phyloP scores from a whole-genome alignment of 2,888 invertebrate genomes.

The Chydorus sphaericus region DNA sequence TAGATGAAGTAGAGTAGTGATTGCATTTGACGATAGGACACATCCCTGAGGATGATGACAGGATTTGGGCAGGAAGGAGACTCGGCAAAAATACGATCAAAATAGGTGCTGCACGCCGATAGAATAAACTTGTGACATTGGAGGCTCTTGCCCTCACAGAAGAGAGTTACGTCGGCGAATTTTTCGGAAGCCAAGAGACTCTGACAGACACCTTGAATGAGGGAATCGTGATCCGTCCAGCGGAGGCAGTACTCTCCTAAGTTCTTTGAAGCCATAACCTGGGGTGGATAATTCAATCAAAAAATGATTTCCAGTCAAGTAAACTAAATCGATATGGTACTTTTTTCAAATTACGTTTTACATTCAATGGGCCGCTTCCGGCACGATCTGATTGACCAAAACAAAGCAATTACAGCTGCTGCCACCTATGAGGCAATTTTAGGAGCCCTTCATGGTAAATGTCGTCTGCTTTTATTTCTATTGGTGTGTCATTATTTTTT shows the following conservation, averaged over 20 bases:
- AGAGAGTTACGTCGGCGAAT: slow-evolving; percentile 15
- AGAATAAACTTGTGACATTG: slow-evolving; percentile 11
- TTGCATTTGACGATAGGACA: slow-evolving; percentile 12
- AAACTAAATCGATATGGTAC: no score
- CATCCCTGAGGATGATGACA: slow-evolving; percentile 13
- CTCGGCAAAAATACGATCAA: slow-evolving; percentile 10
- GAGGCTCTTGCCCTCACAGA: slow-evolving; percentile 14
- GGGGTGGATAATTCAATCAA: background rate
- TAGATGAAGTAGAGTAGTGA: slow-evolving; percentile 14
- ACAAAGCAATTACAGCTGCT: no score
- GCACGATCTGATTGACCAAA: no score
- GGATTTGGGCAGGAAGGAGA: slow-evolving; percentile 11
- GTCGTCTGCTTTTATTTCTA: no score
- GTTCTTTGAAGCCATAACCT: background rate
- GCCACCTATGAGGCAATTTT: no score
- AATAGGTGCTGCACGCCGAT: slow-evolving; percentile 15
- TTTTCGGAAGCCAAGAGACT: background rate
- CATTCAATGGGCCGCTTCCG: no score
- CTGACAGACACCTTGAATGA: background rate
- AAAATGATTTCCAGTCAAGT: no score
- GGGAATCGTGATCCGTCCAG: background rate
- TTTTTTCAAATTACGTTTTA: no score
- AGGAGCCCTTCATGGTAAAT: no score
- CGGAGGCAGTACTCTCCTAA: background rate
- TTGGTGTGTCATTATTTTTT: no score